Evolutionary conservation across 2,888 invertebrate genomes (phyloP), one percentile per base, ranked within the genome.

Genomic region (Petrolisthes manimaculis): DNA sequence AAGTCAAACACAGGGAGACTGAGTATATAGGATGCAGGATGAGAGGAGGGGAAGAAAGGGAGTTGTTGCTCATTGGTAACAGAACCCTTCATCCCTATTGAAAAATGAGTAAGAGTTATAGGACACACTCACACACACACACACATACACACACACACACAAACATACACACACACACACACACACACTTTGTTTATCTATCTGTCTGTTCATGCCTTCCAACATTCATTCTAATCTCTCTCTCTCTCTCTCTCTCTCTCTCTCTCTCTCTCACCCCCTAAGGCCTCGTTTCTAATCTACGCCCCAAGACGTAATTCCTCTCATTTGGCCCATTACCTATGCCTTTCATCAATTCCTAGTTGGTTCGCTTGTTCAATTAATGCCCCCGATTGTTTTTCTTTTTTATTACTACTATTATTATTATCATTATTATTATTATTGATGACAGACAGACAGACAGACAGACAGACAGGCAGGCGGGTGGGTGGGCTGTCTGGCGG

Each of bases 301-400:
- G 74, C 86, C 67, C 86, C 80, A 74, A 86, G 86, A 81, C 86
- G 74, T n/a, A 81, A 37, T 53, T 83, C 79, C 83, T 77, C 83
- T 83, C 87, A 87, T 87, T 87, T 87, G 75, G 56, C 55, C 79
- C 37, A 83, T 79, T 83, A 87, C 83, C 87, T 82, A 55, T 83
- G 67, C 87, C 87, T 87, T 87, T 87, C 83, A 87, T 78, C 87
- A 87, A 87, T 87, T 87, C 56, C 83, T 80, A 69, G 56, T 83
- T 74, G 83, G 61, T 83, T 87, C 87, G 87, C 87, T 87, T 56
- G 87, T 87, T 87, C 87, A 87, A 83, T 87, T 87, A 87, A 87
- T 87, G 83, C 87, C 87, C 80, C 61, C 67, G 78, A 37, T 37
- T 86, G 78, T 78, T 86, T 21, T 86, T 56, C 12, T n/a, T 77